phyloP scores from a whole-genome alignment of 2,113 vertebrate species.

The Scomber japonicus region DNA sequence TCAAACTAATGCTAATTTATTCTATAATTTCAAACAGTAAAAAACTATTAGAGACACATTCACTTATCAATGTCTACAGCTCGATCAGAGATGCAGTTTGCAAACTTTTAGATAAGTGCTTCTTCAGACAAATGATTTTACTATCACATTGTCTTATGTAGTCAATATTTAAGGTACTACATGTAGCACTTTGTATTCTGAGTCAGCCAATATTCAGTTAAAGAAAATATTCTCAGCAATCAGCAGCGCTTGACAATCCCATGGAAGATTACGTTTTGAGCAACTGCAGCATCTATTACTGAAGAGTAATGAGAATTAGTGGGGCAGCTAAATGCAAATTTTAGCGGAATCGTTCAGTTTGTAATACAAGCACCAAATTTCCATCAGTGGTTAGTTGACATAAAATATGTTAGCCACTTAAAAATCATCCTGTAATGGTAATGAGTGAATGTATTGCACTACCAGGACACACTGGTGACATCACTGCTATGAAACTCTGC shows the following conservation, averaged over 20 bases:
- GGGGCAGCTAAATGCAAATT: no score
- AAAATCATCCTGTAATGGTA: no score
- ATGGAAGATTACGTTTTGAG: no score
- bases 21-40: slow-evolving; percentile 6
- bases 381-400: no score
- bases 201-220: not conserved
- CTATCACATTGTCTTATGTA: not conserved
- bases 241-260: not conserved
- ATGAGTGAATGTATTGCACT: no score
- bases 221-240: not conserved
- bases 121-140: not conserved
- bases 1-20: slow-evolving; percentile 37
- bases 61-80: not conserved
- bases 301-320: not conserved
- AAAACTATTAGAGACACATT: slow-evolving; percentile 5
- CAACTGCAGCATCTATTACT: not conserved
- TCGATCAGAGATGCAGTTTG: slow-evolving; percentile 65
- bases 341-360: no score
- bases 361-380: no score
- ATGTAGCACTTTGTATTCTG: slow-evolving; percentile 14
- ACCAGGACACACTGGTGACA: no score
- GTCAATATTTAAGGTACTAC: not conserved
- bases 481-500: no score
- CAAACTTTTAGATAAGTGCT: slow-evolving; percentile 10
- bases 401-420: no score